Evolutionary conservation across 2,113 vertebrate species (phyloP), one percentile per base, ranked within the genome.

Genomic region (Edolisoma coerulescens): DNA sequence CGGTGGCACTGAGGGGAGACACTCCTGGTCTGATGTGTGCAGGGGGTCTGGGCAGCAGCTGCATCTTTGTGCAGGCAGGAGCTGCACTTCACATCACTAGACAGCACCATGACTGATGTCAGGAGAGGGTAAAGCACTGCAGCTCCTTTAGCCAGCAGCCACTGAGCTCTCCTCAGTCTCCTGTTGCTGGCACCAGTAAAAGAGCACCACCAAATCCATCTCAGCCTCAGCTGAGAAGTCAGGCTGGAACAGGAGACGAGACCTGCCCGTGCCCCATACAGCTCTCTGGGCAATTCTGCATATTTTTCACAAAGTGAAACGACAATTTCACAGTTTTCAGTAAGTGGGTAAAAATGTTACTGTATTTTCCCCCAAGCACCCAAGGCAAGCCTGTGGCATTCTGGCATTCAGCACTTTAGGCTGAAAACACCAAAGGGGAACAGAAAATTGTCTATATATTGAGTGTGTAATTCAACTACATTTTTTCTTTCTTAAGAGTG

Each of bases 71-170:
- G 54, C 39, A 17, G 7, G 1, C 4, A 50, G 78, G 16, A 75
- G 21, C 59, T 22, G 28, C 42, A 13, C 33, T 23, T 28, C 24
- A 5, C 52, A 11, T 1, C 69, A 5, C 3, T 7, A 45, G 19
- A 4, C 1, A 5, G 1, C 32, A 41, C 61, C 30, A 0, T 1
- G 44, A 20, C 49, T 11, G 42, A 2, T 6, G 47, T 7, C n/a
- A 45, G 8, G 24, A 20, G 49, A 41, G 35, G 64, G 9, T 2
- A 32, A 26, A 75, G 61, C 61, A 24, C 12, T 3, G 2, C 1
- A 18, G 6, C 13, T 41, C 47, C 61, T 32, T 4, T 2, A 5
- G 84, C 3, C 53, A 53, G 61, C 76, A 59, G 59, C 44, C 49
- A 2, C 4, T 10, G 44, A 33, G 68, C 64, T 37, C 30, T 70